Percentiles rank a stretch among this genome's conserved stretches.
Conservation (phyloP, 2,113 vertebrate species). For the Microcebus ravelobensis region DNA sequence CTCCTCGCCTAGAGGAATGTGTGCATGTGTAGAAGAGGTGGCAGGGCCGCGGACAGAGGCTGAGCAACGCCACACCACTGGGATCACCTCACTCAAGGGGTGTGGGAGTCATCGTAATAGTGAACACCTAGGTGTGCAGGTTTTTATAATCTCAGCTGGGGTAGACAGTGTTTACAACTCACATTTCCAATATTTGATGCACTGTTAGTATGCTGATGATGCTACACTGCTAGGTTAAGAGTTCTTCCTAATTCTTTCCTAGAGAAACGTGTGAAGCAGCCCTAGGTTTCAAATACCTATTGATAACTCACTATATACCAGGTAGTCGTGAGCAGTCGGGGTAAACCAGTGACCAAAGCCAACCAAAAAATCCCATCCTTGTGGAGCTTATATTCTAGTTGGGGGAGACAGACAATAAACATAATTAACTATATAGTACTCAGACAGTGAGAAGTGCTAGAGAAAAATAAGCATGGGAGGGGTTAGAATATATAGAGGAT, state of each 20-base stretch:
- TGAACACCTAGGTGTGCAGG: neutral
- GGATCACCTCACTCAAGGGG: neutral
- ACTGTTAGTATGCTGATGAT: neutral
- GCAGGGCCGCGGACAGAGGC: neutral
- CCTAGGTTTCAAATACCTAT: too few species aligned
- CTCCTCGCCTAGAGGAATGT: neutral
- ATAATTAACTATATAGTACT: neutral
- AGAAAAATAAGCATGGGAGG: neutral
- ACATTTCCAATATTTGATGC: neutral
- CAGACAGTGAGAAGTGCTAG: neutral
- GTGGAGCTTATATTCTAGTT: neutral
- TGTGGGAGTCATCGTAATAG: neutral
- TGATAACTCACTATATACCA: too few species aligned
- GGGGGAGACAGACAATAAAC: neutral
- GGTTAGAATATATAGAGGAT: accelerated
- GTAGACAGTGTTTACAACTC: neutral
- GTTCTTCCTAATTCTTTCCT: neutral
- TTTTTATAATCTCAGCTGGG: neutral
- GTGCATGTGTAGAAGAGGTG: neutral
- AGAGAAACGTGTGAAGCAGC: neutral
- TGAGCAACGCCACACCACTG: neutral
- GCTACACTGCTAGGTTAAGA: neutral
- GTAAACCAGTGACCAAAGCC: neutral
- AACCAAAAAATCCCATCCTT: neutral
- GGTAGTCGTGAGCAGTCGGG: neutral